Conservation (phyloP, 2,113 vertebrate genomes). For the Globicephala melas region DNA sequence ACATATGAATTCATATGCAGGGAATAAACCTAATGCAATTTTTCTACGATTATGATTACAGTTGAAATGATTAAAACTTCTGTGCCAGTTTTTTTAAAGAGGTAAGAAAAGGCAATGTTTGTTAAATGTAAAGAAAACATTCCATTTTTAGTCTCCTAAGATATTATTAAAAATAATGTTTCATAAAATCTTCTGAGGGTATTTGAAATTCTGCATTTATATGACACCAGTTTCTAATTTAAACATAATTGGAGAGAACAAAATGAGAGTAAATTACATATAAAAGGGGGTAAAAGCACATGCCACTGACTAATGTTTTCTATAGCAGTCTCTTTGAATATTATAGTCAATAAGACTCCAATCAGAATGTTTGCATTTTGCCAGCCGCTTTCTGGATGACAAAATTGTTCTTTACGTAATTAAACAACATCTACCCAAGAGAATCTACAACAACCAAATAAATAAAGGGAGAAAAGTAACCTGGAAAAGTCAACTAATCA, state of each 20-base stretch:
- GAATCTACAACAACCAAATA: background rate
- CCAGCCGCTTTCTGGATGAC: background rate
- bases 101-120: background rate
- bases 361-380: slow-evolving; percentile 19
- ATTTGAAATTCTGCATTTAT: slow-evolving; percentile 29
- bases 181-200: slow-evolving; percentile 44
- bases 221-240: slow-evolving; percentile 47
- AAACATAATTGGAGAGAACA: slow-evolving; percentile 25
- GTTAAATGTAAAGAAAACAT: slow-evolving; percentile 49
- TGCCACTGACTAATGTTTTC: background rate
- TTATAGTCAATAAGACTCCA: background rate
- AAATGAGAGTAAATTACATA: slow-evolving; percentile 48
- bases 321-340: background rate
- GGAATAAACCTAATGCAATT: background rate
- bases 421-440: background rate
- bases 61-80: slow-evolving; percentile 38
- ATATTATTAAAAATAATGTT: slow-evolving; percentile 60
- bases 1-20: background rate
- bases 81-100: background rate
- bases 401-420: slow-evolving; percentile 40
- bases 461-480: background rate
- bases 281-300: background rate
- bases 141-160: slow-evolving; percentile 48
- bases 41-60: slow-evolving; percentile 38
- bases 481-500: background rate